Percentiles rank a stretch among this genome's conserved stretches.
phyloP scores from a whole-genome alignment of 2,797 vertebrate species.

The Chrysocyon brachyurus region DNA sequence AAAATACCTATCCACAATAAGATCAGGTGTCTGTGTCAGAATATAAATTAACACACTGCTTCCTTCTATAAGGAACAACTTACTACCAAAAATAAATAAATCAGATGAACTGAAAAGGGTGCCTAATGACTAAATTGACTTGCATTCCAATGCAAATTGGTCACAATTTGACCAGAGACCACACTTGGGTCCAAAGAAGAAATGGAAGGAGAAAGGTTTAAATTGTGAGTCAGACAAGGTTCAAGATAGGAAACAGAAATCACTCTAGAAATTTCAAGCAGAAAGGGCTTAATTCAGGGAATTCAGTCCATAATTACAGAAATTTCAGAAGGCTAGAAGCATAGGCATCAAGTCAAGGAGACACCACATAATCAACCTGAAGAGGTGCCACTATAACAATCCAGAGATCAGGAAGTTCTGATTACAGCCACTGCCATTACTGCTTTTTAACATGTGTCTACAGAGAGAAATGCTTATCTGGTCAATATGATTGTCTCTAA shows the following conservation, averaged over 20 bases:
- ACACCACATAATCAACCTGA: background rate
- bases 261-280: background rate
- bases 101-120: background rate
- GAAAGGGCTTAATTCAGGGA: background rate
- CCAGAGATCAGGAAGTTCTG: background rate
- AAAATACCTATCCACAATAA: background rate
- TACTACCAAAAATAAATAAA: background rate
- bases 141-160: background rate
- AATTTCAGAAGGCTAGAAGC: background rate
- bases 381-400: background rate
- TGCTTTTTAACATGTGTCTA: background rate
- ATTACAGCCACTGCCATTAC: background rate
- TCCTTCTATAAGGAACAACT: background rate
- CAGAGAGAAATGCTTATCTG: background rate
- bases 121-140: background rate
- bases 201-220: background rate
- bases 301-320: background rate
- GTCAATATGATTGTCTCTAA: background rate
- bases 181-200: background rate
- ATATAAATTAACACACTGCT: background rate
- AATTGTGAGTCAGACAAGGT: background rate
- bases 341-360: background rate
- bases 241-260: conserved; percentile 9
- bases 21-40: background rate
- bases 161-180: background rate